Evolutionary conservation across 2,888 invertebrate genomes (phyloP).

Genomic region (Ormyrus labotus): DNA sequence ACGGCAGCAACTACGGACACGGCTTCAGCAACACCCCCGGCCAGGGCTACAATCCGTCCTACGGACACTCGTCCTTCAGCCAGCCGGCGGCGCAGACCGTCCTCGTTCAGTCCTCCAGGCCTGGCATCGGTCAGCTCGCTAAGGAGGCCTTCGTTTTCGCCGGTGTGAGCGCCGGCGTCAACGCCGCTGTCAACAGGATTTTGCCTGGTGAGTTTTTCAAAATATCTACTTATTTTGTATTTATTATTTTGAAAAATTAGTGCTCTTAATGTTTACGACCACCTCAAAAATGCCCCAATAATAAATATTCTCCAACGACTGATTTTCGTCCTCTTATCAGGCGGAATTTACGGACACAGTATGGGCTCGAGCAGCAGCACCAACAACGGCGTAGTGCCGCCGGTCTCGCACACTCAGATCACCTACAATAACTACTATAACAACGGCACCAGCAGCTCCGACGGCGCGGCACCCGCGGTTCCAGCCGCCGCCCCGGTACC

Average conservation of each 20-base stretch:
- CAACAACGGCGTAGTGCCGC: conserved; percentile 59
- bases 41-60: conserved; percentile 59
- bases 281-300: not conserved
- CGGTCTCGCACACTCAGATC: conserved; percentile 68
- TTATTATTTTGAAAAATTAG: not conserved
- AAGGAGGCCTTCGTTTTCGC: conserved; percentile 74
- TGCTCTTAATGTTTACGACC: not conserved
- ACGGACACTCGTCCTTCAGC: conserved; percentile 57
- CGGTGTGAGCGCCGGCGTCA: conserved; percentile 72
- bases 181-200: conserved; percentile 71
- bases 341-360: conserved; percentile 65
- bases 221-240: not conserved
- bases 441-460: conserved; percentile 63
- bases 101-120: conserved; percentile 65
- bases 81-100: conserved; percentile 65
- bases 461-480: conserved; percentile 43
- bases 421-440: conserved; percentile 74
- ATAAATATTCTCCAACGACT: not conserved
- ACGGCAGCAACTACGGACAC: conserved; percentile 43
- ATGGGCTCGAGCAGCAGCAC: conserved; percentile 38
- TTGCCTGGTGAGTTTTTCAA: conserved; percentile 65
- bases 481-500: conserved; percentile 35
- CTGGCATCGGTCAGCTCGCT: conserved; percentile 73
- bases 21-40: conserved; percentile 47
- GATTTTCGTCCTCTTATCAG: conserved; percentile 3